phyloP scores from a whole-genome alignment of 2,113 vertebrate genomes.

The Fulmarus glacialis region DNA sequence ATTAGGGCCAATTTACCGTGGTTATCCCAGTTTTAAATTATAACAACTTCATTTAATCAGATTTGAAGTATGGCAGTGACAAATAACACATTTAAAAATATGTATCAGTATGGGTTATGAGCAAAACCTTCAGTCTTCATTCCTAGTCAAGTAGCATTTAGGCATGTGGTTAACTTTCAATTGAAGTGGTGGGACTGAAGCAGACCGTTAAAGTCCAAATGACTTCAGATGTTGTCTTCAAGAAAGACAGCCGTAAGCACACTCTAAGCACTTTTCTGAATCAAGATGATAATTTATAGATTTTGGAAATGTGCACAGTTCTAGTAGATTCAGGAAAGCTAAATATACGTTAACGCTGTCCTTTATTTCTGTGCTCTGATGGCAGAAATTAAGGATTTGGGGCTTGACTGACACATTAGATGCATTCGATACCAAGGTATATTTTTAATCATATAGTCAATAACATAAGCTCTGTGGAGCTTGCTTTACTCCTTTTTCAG shows the following conservation, averaged over 20 bases:
- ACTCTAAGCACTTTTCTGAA: background rate
- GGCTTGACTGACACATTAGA: background rate
- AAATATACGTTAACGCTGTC: background rate
- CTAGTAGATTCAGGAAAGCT: slow-evolving; percentile 11
- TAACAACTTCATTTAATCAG: slow-evolving; percentile 30
- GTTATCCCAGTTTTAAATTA: slow-evolving; percentile 36
- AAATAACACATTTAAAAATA: slow-evolving; percentile 23
- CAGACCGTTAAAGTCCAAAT: background rate
- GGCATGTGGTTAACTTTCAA: background rate
- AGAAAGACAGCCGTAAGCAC: background rate
- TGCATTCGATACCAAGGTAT: background rate
- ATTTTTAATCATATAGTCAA: background rate
- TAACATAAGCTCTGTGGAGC: background rate
- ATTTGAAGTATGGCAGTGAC: slow-evolving; percentile 16
- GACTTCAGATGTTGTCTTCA: background rate
- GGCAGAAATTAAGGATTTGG: background rate
- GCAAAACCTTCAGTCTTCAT: slow-evolving; percentile 13
- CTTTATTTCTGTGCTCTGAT: background rate
- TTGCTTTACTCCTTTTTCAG: slow-evolving; percentile 27
- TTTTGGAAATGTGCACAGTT: background rate
- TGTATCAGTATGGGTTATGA: background rate
- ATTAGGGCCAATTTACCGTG: slow-evolving; percentile 5
- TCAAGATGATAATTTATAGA: background rate
- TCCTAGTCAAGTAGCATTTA: slow-evolving; percentile 6
- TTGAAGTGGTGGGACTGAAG: background rate